Base-by-base conservation (phyloP, 2,797 vertebrate species). In the Tinamus major region DNA sequence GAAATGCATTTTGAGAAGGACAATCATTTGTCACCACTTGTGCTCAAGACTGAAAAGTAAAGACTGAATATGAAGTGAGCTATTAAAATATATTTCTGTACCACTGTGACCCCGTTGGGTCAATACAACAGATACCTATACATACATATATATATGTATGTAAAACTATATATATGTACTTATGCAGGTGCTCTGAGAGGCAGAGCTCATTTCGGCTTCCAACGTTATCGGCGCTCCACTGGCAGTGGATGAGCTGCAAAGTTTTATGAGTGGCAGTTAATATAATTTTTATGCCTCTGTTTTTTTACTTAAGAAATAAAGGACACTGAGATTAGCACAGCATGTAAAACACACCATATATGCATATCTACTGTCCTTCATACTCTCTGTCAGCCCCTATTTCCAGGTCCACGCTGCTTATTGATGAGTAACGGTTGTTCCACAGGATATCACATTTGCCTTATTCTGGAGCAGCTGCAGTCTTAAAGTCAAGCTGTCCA, bases 301-400 rank as follows among this genome's bases (percentile, higher is more conserved):
- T 67, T 95, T 64, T 95, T 93, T 94, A 85, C 76, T 90, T 97
- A 75, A 95, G 86, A 69, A 96, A 95, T 90, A 85, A 87, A 37
- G 71, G 77, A 90, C 94, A 86, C 62, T 94, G 70, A 92, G 93
- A 95, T 94, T 92, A 95, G 93, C 88, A 93, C 63, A 82, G 71
- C 68, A 88, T 90, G 87, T 46, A 86, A 65, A 77, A 68, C 44
- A 93, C 42, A 93, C 19, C 85, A 31, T 68, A 92, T 72, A 93
- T 89, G 92, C 85, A 59, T 62, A 94, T 91, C 90, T 83, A 72
- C 87, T 90, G 46, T 67, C 85, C 71, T 91, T 90, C 93, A 90
- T 86, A 80, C 83, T 84, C 75, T 88, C 4, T 91, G 42, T 68
- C 83, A 92, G 91, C 64, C 78, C 91, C 78, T 48, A 82, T 82